These are phyloP conservation scores for Parasteatoda tepidariorum DNA, from an alignment of 1,140 invertebrate species.

Conservation along the genomic window DNA sequence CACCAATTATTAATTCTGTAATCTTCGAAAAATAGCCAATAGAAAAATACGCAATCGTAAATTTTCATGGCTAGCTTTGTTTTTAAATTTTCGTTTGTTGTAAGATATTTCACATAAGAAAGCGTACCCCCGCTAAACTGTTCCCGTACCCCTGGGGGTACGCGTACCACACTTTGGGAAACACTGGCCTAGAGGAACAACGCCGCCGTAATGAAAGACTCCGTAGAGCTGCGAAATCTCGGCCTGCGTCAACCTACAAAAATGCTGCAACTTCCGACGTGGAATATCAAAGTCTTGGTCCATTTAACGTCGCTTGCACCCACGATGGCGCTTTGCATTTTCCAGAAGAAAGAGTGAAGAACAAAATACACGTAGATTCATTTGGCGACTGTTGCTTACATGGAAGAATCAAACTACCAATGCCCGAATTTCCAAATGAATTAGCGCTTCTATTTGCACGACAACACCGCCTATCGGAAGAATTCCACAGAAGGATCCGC, in stretches of 20 bases:
- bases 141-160: no score
- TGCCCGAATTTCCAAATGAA: not conserved
- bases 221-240: not conserved
- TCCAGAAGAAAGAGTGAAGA: not conserved
- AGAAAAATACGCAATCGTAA: no score
- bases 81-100: no score
- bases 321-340: not conserved
- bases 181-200: not conserved
- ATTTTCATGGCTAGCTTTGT: no score
- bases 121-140: no score
- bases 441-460: not conserved
- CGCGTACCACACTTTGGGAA: no score
- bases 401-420: not conserved
- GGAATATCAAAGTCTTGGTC: not conserved
- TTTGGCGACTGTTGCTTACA: not conserved
- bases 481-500: not conserved
- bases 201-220: not conserved
- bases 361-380: not conserved
- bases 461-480: no score
- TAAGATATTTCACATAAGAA: no score
- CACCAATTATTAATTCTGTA: no score
- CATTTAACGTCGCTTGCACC: not conserved
- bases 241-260: not conserved
- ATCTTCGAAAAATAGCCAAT: no score
- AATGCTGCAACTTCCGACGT: not conserved